A percentile compares a stretch with the other conserved stretches of the same genome.
Evolutionary conservation across 2,113 vertebrate species (phyloP).

Genomic region (Caracal caracal): DNA sequence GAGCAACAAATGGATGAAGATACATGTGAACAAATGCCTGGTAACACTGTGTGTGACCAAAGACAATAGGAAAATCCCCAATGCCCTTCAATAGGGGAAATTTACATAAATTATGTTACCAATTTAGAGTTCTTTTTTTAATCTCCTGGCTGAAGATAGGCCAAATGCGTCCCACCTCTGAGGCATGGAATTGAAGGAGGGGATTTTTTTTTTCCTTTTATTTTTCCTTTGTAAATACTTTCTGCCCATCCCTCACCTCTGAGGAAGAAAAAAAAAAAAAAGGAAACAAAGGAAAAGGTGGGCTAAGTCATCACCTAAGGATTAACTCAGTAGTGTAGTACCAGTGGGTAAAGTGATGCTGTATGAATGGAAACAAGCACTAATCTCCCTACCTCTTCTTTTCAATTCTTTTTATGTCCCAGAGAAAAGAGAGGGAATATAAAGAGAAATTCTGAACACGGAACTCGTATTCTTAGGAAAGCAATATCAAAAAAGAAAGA

Average conservation of each 20-base stretch:
- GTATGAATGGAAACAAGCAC: background rate
- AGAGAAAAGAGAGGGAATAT: background rate
- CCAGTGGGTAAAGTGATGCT: background rate
- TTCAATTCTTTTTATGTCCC: background rate
- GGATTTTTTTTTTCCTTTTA: background rate
- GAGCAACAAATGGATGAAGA: background rate
- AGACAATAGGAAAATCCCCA: background rate
- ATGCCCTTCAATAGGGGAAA: background rate
- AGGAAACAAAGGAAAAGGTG: background rate
- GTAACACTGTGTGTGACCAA: too few relatives aligned
- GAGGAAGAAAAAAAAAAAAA: background rate
- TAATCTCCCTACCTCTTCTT: background rate
- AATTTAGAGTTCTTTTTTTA: background rate
- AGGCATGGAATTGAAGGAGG: background rate
- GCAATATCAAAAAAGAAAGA: too few relatives aligned
- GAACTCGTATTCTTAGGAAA: background rate
- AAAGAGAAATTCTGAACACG: background rate
- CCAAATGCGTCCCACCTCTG: background rate
- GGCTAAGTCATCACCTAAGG: background rate
- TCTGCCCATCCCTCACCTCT: background rate
- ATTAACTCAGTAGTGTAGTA: background rate
- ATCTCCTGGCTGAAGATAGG: background rate
- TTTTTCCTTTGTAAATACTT: slow-evolving; percentile 13
- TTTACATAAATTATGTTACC: background rate
- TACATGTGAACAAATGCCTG: background rate